Base-by-base conservation (phyloP, 2,888 invertebrate genomes). In the Tillus elongatus region DNA sequence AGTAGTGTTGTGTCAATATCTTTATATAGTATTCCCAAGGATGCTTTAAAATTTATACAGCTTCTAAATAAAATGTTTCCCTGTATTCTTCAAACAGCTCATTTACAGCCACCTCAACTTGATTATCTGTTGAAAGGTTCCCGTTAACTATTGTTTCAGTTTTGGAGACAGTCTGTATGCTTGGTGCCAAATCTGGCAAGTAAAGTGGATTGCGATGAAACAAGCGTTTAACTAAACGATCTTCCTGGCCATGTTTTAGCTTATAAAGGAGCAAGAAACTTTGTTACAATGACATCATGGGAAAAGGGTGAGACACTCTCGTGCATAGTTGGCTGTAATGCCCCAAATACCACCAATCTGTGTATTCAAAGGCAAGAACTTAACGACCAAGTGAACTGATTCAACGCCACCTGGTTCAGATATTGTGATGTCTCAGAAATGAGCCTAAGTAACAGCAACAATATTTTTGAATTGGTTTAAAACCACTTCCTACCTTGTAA, bases 381-480 rank as follows among this genome's bases (percentile, higher is more conserved):
- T 2, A 19, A 19, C 45, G 28, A 15, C 41, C 3, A 46, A 55
- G 36, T 49, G 46, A 27, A 31, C 33, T 15, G 49, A 50, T 34
- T 30, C 31, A 34, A 36, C 37, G 31, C 34, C 30, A n/a, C 45
- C 44, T 13, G 50, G 44, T 13, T 44, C 51, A 13, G 31, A 40
- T 27, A 38, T 56, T 30, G 45, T 45, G 16, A 46, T 54, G 45
- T 45, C 49, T 10, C 44, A 53, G 31, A 53, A 56, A 39, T 52
- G 52, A 12, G 45, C 47, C 8, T 54, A 45, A 6, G 40, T 52
- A n/a, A 19, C 24, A 8, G 2, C 2, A 30, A 30, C 10, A 30
- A 2, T 30, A n/a, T 30, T n/a, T 30, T 12, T 30, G 30, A 30
- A 30, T 30, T 30, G n/a, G 30, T 30, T 30, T 12, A n/a, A 30